Conservation (phyloP, 1,140 invertebrate species). For the Sitobion miscanthi region DNA sequence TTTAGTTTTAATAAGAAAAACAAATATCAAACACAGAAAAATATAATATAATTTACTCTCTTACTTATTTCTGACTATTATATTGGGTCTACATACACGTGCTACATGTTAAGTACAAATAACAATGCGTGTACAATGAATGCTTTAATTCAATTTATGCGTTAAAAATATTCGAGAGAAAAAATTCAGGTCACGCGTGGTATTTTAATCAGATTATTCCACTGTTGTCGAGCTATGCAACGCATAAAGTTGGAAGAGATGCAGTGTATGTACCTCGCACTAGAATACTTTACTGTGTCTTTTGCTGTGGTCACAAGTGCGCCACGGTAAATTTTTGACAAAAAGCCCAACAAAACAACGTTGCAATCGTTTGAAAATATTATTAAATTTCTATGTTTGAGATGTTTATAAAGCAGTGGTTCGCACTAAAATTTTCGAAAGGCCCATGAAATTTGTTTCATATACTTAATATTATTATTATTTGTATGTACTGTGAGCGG, state of each 20-base stretch:
- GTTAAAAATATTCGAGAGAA: not conserved
- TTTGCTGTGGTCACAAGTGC: not conserved
- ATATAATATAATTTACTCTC: no score
- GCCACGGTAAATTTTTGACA: not conserved
- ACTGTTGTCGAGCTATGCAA: not conserved
- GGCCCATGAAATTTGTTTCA: no score
- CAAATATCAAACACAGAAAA: not conserved
- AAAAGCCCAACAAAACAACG: not conserved
- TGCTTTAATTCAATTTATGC: not conserved
- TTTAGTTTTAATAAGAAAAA: constrained; percentile 6
- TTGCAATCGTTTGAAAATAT: not conserved
- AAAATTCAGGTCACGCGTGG: not conserved
- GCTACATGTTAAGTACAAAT: not conserved
- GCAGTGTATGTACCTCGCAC: not conserved
- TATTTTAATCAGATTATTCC: not conserved
- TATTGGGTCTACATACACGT: not conserved
- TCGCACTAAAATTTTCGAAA: not conserved
- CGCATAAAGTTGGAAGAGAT: not conserved
- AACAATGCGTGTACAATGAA: not conserved
- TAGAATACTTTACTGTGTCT: not conserved
- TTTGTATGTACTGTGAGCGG: not conserved
- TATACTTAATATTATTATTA: not conserved
- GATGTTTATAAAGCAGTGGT: not conserved
- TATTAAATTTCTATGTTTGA: not conserved
- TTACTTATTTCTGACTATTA: not conserved